A percentile compares a stretch with the other conserved stretches of the same genome.
Conservation (phyloP, 2,888 invertebrate species). For the Ennomos fuscantarius region DNA sequence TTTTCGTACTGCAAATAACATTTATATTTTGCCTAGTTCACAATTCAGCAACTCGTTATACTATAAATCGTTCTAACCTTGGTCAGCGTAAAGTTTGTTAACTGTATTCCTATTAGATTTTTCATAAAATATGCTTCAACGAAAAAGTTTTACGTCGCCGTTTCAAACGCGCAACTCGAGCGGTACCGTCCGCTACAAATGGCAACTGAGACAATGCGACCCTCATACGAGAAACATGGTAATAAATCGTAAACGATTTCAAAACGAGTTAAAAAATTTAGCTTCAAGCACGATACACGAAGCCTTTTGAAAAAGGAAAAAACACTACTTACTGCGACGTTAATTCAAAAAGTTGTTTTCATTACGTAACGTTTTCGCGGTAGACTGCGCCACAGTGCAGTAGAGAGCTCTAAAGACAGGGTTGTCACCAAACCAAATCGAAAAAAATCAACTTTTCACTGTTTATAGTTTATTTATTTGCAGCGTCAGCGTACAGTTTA, state of each 20-base stretch:
- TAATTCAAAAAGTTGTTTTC: conserved; percentile 83
- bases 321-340: conserved; percentile 69
- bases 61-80: too few relatives aligned
- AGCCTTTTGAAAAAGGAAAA: conserved; percentile 71
- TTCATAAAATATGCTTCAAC: conserved; percentile 14
- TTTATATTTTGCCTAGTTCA: too few relatives aligned
- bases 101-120: neutral
- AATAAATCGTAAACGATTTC: conserved; percentile 45
- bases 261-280: conserved; percentile 49
- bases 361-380: conserved; percentile 71
- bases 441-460: neutral
- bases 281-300: conserved; percentile 64
- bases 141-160: conserved; percentile 27
- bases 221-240: conserved; percentile 38
- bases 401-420: conserved; percentile 24
- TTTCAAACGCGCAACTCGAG: conserved; percentile 30
- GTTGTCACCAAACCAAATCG: neutral
- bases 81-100: too few relatives aligned
- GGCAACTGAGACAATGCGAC: conserved; percentile 37
- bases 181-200: conserved; percentile 18
- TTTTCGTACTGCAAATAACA: too few relatives aligned
- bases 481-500: neutral
- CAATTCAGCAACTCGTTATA: too few relatives aligned
- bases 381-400: conserved; percentile 50
- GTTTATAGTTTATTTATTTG: neutral